Evolutionary conservation across 2,888 invertebrate genomes (phyloP), one percentile per base, ranked within the genome.

Genomic region (Drosophila demipolita): DNA sequence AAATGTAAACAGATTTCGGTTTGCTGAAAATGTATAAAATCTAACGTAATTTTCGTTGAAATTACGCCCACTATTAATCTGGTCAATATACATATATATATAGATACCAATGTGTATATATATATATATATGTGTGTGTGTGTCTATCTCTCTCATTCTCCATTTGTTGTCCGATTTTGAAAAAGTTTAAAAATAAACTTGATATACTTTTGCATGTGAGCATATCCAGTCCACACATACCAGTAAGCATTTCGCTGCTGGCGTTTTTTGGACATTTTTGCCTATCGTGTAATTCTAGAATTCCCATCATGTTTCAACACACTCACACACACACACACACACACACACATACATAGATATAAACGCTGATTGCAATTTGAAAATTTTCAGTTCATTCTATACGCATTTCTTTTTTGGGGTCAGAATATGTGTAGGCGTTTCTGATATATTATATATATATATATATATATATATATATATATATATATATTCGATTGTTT

Each of bases 211-310:
- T 72, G 82, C 73, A 66, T 75, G 62, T 52, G 72, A 77, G 64
- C 71, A 81, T 81, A 89, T 84, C 87, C 90, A 84, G 84, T 70
- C 54, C 60, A 66, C 65, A 73, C 63, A 68, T 38, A 59, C 54
- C 52, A 50, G 72, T 11, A 55, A 38, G 12, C n/a, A 55, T 6
- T 55, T 26, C 64, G 59, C 49, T 62, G 58, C 60, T 77, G 77
- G 59, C 89, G 81, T 65, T 84, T 84, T 84, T 82, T 89, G 84
- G 84, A 84, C 79, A 89, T 84, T 72, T 84, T 72, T 70, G 87
- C 73, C 75, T 74, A 66, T 68, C 52, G 65, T 89, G 87, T 90
- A 90, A 90, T 87, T 87, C 87, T 87, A 87, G 87, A 87, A 70
- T 87, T 85, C 53, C 64, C 67, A 85, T 65, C 70, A 64, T 23